Evolutionary conservation across 2,888 invertebrate species (phyloP).

Genomic region (Chymomyza fuscimana): DNA sequence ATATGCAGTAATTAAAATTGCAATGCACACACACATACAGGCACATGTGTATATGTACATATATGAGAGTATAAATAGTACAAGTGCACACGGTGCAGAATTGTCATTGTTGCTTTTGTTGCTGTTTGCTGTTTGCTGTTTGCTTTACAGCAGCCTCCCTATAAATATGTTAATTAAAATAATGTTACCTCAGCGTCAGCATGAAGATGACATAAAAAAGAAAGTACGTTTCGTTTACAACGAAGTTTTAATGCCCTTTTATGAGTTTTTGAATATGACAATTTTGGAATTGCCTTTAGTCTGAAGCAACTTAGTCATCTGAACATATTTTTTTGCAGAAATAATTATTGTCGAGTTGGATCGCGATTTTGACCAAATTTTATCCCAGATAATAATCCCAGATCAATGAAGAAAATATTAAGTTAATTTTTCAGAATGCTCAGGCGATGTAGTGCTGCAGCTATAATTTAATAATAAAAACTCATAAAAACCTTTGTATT

Average conservation of each 20-base stretch:
- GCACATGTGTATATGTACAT: slow-evolving; percentile 13
- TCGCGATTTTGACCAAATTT: too few relatives aligned
- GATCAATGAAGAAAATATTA: too few relatives aligned
- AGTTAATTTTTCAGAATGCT: too few relatives aligned
- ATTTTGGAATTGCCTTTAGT: too few relatives aligned
- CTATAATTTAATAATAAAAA: too few relatives aligned
- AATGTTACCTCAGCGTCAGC: slow-evolving; percentile 69
- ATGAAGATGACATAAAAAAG: slow-evolving; percentile 9
- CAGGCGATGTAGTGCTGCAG: too few relatives aligned
- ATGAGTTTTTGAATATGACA: too few relatives aligned
- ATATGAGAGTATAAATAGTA: neutral
- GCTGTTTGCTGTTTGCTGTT: slow-evolving; percentile 12
- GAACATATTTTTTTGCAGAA: too few relatives aligned
- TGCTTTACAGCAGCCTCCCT: slow-evolving; percentile 33
- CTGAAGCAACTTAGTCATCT: too few relatives aligned
- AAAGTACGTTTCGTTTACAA: neutral
- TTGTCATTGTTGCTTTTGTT: slow-evolving; percentile 50
- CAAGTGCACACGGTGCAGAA: neutral
- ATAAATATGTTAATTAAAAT: slow-evolving; percentile 77
- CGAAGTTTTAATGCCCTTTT: neutral
- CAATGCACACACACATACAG: slow-evolving; percentile 44
- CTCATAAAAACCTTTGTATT: too few relatives aligned
- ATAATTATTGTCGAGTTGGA: too few relatives aligned
- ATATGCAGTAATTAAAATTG: slow-evolving; percentile 66
- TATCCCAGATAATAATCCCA: too few relatives aligned